phyloP scores from a whole-genome alignment of 2,797 vertebrate species.

The Rhinatrema bivittatum region DNA sequence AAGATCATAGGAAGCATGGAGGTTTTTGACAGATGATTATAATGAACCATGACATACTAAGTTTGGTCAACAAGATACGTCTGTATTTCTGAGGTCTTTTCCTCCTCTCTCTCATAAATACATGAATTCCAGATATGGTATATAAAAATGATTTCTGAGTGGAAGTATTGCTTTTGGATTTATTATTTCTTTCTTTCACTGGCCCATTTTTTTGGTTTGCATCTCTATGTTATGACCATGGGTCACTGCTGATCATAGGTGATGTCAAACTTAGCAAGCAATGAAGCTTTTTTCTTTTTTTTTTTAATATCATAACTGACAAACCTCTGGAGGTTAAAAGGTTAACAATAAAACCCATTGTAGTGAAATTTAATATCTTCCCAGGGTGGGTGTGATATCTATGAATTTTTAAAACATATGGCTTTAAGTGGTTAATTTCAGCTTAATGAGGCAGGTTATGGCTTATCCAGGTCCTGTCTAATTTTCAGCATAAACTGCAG shows the following conservation, averaged over 20 bases:
- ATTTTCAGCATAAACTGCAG: conserved; percentile 15
- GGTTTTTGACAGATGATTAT: too few species aligned
- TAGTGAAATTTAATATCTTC: conserved; percentile 27
- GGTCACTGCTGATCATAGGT: conserved; percentile 1
- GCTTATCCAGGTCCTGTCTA: conserved; percentile 27
- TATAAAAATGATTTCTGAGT: too few species aligned
- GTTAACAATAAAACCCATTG: conserved; percentile 15
- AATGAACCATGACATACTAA: too few species aligned
- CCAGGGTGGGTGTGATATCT: conserved; percentile 11
- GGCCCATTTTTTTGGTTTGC: too few species aligned
- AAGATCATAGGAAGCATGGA: too few species aligned
- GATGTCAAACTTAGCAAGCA: background rate
- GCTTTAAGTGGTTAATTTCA: conserved; percentile 26
- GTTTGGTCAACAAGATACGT: too few species aligned
- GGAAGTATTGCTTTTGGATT: too few species aligned
- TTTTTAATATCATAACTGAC: background rate
- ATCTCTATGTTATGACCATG: too few species aligned
- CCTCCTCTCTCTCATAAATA: too few species aligned
- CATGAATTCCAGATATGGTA: too few species aligned
- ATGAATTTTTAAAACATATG: conserved; percentile 35
- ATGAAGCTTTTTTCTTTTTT: background rate
- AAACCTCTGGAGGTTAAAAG: conserved; percentile 1
- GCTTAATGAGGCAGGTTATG: conserved; percentile 32
- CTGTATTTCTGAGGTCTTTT: too few species aligned
- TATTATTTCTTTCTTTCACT: too few species aligned